These are phyloP conservation scores for Chaetogeoica ovagalla DNA, from an alignment of 2,888 invertebrate species.

Conservation along the genomic window DNA sequence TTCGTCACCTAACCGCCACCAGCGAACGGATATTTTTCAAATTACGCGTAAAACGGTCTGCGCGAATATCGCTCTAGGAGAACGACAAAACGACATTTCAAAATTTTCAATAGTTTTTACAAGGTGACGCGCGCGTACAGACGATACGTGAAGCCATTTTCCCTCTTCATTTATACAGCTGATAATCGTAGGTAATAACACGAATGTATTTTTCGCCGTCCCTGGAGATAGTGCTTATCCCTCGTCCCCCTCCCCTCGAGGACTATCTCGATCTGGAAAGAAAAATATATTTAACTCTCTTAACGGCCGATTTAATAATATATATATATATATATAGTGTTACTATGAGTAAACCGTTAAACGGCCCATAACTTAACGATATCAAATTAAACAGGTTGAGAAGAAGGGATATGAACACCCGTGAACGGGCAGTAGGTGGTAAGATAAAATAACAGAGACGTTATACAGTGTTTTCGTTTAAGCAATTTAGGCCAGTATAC, in stretches of 20 bases:
- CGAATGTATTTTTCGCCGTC: conserved; percentile 27
- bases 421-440: conserved; percentile 5
- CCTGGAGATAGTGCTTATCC: not conserved
- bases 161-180: too few relatives aligned
- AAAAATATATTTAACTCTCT: conserved; percentile 13
- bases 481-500: conserved; percentile 33
- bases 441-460: conserved; percentile 46
- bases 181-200: too few relatives aligned
- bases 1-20: too few relatives aligned
- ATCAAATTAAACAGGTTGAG: conserved; percentile 38
- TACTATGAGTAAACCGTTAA: conserved; percentile 19
- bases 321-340: not conserved
- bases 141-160: too few relatives aligned
- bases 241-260: too few relatives aligned
- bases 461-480: conserved; percentile 27
- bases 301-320: not conserved
- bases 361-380: conserved; percentile 41
- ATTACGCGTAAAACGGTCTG: too few relatives aligned
- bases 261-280: not conserved
- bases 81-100: too few relatives aligned
- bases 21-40: too few relatives aligned
- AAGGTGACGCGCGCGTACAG: too few relatives aligned
- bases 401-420: conserved; percentile 23
- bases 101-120: too few relatives aligned
- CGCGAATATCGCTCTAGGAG: too few relatives aligned